Percentiles rank a stretch among this genome's conserved stretches.
phyloP scores from a whole-genome alignment of 2,888 invertebrate genomes.

The Aspidiotus destructor region DNA sequence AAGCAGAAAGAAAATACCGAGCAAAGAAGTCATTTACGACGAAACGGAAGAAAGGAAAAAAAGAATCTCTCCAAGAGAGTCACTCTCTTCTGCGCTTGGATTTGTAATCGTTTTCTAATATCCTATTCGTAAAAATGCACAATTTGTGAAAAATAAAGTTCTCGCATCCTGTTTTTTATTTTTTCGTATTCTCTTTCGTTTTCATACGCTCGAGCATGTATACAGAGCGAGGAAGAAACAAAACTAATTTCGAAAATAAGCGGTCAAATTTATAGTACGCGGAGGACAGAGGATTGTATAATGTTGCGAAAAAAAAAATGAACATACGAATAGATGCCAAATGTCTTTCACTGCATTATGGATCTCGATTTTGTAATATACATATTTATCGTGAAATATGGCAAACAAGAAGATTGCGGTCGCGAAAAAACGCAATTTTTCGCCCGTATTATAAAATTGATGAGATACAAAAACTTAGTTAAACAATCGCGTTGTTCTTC shows the following conservation, averaged over 20 bases:
- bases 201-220: background rate
- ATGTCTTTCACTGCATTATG: background rate
- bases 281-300: background rate
- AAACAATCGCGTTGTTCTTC: too few species aligned
- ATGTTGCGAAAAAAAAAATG: background rate
- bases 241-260: background rate
- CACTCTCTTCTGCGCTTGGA: background rate
- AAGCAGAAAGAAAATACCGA: background rate
- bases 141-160: slow-evolving; percentile 4
- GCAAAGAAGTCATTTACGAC: background rate
- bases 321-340: background rate
- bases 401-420: background rate
- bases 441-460: too few species aligned
- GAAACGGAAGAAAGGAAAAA: too few species aligned
- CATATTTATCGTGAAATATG: background rate
- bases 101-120: slow-evolving; percentile 4
- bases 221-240: background rate
- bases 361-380: background rate
- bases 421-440: too few species aligned
- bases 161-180: background rate
- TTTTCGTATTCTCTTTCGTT: background rate
- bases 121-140: slow-evolving; percentile 2
- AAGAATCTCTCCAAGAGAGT: too few species aligned
- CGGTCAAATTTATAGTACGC: background rate
- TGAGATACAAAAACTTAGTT: too few species aligned